Evolutionary conservation across 2,113 vertebrate genomes (phyloP), one percentile per base, ranked within the genome.

Genomic region (Sander vitreus): DNA sequence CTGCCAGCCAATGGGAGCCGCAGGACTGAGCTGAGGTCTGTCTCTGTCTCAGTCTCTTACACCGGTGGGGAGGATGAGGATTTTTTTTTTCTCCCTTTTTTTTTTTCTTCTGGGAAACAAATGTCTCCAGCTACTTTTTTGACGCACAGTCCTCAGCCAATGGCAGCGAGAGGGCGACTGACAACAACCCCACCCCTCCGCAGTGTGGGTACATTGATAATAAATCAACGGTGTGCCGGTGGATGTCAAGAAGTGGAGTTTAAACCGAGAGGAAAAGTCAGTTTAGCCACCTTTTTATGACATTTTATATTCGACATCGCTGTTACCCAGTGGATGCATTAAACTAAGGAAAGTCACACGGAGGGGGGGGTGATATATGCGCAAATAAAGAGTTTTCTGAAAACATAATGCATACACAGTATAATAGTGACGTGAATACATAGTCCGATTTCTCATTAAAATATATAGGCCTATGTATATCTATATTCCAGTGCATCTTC

Each of bases 121-220:
- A 96, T 95, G 96, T 97, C 96, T 96, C 96, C 96, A 96, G 97
- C 96, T 97, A 97, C 97, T 97, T 98, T 97, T 85, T 98, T 91
- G 97, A 98, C 97, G 97, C 97, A 96, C 97, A 96, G 95, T 97
- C 96, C 94, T 96, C 96, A 98, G 96, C 98, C 98, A 99, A 99
- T 99, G 95, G 97, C 96, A 97, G 95, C 90, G 93, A 95, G 95
- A 95, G 96, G 89, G 94, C 95, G 95, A 96, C 96, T 97, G 96
- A 97, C 96, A 97, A 87, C 96, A 95, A 97, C 95, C 96, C 95
- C 91, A 91, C 85, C 91, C 91, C 91, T 82, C 78, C 96, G 94
- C 95, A 94, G 95, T 96, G 83, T 88, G 78, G 73, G 55, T 93
- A 90, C 96, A 95, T 95, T 95, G 94, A 95, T 93, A 94, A 95